Conservation (phyloP, 2,797 vertebrate genomes). For the Triplophysa bombifrons region DNA sequence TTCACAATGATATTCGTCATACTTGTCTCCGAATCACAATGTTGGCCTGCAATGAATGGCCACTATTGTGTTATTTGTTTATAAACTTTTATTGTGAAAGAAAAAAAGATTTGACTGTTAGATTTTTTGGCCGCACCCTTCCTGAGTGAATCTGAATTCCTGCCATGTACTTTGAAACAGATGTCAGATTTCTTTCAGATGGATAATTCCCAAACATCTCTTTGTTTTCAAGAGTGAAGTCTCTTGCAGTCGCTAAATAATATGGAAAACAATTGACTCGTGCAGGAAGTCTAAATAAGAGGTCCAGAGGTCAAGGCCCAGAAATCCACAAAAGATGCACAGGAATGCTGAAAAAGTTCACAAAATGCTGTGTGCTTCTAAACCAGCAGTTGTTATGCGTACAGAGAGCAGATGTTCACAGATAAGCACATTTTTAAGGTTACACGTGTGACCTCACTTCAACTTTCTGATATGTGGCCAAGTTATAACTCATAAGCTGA, state of each 20-base stretch:
- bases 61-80: conserved; percentile 31
- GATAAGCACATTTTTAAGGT: background rate
- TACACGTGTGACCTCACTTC: background rate
- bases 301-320: conserved; percentile 3
- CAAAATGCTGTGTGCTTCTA: background rate
- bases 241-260: conserved; percentile 8
- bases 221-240: background rate
- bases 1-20: conserved; percentile 4
- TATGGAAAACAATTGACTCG: conserved; percentile 2
- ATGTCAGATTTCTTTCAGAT: conserved; percentile 5
- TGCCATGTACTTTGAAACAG: conserved; percentile 1
- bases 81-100: conserved; percentile 31
- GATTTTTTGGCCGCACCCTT: conserved; percentile 29
- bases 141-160: conserved; percentile 25
- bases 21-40: conserved; percentile 32
- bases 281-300: conserved; percentile 3
- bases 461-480: background rate
- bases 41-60: conserved; percentile 23
- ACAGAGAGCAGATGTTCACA: conserved; percentile 6
- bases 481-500: background rate
- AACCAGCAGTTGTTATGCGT: background rate
- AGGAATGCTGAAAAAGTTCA: background rate
- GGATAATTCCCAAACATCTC: background rate
- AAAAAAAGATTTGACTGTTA: conserved; percentile 12
- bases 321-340: background rate